Conservation (phyloP, 1,140 invertebrate genomes). For the Steinernema feltiae region DNA sequence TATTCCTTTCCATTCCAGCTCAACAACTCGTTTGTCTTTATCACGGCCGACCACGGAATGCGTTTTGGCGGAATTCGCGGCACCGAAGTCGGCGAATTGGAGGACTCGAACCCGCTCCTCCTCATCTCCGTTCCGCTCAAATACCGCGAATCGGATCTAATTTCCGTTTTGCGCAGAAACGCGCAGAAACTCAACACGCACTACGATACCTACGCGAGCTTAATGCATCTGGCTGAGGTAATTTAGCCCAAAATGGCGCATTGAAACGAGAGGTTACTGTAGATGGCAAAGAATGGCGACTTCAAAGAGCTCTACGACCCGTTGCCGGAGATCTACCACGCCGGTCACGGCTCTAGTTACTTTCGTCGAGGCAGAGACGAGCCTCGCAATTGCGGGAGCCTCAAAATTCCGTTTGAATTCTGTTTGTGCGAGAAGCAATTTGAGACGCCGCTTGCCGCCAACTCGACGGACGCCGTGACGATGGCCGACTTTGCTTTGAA, state of each 20-base stretch:
- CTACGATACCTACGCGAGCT: conserved; percentile 24
- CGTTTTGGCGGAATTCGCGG: conserved; percentile 18
- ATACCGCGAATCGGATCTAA: conserved; percentile 1
- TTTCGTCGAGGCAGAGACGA: neutral
- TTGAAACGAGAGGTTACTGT: neutral
- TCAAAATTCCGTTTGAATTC: conserved; percentile 15
- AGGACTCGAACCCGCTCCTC: conserved; percentile 26
- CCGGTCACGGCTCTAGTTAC: neutral
- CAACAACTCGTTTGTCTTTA: conserved; percentile 26
- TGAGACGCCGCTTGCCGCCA: neutral
- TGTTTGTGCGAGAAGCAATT: conserved; percentile 18
- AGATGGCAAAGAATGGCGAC: neutral
- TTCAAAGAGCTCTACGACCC: neutral
- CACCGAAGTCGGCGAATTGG: conserved; percentile 11
- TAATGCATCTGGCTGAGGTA: conserved; percentile 27
- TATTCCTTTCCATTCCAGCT: too few relatives aligned
- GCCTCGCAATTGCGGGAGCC: conserved; percentile 14
- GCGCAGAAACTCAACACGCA: conserved; percentile 29
- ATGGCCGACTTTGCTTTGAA: neutral
- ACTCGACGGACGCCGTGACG: neutral
- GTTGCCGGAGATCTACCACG: neutral
- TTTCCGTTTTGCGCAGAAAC: conserved; percentile 18
- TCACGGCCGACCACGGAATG: conserved; percentile 31
- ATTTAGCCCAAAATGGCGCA: neutral
- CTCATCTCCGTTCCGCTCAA: conserved; percentile 21